Evolutionary conservation across 1,140 invertebrate species (phyloP), one percentile per base, ranked within the genome.

Genomic region (Chrysomallon squamiferum): DNA sequence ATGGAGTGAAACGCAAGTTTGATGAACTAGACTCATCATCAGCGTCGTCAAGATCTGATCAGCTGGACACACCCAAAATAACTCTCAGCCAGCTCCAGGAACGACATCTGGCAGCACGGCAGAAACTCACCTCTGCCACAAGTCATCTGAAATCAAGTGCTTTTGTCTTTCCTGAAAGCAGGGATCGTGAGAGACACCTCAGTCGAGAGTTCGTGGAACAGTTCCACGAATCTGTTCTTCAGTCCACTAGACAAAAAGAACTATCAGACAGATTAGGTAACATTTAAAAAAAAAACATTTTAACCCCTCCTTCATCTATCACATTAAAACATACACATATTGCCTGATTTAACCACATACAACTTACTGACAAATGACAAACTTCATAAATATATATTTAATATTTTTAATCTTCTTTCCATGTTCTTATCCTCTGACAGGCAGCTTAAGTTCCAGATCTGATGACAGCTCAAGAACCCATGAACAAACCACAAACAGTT

Each of bases 201-300:
- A 77, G 73, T 66, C 66, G 63, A 38, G 79, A 83, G 58, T 86
- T 86, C 76, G 84, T 75, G 50, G 80, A 85, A 66, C 82, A 85
- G 72, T 86, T 84, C 61, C 83, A 84, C 62, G 75, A 83, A 56
- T 83, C 83, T 15, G 83, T 84, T n/a, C 66, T 84, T 18, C 73
- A 80, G 56, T 75, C 76, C 20, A 84, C 82, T 22, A 56, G 75
- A 45, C 77, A 78, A 73, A 89, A 82, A 57, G 73, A 71, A 45
- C 52, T 68, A 35, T 38, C 62, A 15, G 49, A 54, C 5, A 69
- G 67, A 60, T 49, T 65, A 60, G 68, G 70, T 74, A 64, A 49
- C 62, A n/a, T n/a, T n/a, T n/a, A n/a, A n/a, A n/a, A n/a, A n/a
- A n/a, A n/a, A n/a, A n/a, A n/a, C n/a, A n/a, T n/a, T n/a, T n/a